Evolutionary conservation across 2,888 invertebrate genomes (phyloP).

Genomic region (Lamellibrachia satsuma): DNA sequence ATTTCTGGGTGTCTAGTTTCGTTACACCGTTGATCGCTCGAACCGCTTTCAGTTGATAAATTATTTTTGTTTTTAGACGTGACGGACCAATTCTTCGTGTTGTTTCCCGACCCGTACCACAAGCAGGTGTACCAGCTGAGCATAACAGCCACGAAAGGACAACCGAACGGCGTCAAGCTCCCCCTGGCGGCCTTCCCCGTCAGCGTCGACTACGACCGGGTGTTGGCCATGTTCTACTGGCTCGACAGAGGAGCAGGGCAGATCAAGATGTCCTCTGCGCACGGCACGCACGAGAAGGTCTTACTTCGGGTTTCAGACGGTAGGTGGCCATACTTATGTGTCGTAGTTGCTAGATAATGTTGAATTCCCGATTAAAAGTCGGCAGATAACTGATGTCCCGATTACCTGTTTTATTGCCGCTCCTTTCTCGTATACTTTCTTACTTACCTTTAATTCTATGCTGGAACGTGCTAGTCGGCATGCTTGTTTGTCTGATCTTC

Average conservation of each 20-base stretch:
- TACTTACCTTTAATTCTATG: neutral
- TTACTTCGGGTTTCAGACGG: neutral
- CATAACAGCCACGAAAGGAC: neutral
- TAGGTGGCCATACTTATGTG: neutral
- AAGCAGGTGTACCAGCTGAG: slow-evolving; percentile 32
- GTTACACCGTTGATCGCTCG: no score
- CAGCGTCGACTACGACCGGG: neutral
- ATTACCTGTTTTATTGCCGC: no score
- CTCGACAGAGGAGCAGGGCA: neutral
- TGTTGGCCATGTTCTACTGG: neutral
- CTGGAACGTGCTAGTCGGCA: neutral
- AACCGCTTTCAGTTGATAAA: no score
- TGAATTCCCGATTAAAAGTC: neutral
- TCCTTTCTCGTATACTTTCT: no score
- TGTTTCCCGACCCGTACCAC: slow-evolving; percentile 31
- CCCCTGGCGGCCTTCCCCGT: neutral
- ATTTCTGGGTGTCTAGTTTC: no score
- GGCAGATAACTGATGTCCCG: no score
- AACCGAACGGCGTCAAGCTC: slow-evolving; percentile 13
- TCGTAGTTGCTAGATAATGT: neutral
- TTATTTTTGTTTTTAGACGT: neutral
- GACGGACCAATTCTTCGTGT: neutral
- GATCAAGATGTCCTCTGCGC: neutral
- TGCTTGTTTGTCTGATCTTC: neutral
- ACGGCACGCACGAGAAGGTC: neutral